Conservation (phyloP, 2,888 invertebrate genomes). For the Kryphioiulus occultus region DNA sequence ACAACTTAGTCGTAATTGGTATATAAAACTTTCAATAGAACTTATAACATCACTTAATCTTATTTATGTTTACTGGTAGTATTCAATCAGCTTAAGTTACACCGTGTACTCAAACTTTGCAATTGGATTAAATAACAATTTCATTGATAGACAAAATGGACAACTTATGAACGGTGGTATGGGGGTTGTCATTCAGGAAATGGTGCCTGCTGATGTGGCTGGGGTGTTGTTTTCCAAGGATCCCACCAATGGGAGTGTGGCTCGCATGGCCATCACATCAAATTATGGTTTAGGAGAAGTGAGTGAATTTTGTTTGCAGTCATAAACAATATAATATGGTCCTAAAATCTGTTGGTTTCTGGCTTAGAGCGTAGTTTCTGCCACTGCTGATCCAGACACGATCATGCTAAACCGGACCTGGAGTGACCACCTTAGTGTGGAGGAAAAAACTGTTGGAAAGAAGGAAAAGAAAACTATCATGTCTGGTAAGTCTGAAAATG, state of each 20-base stretch:
- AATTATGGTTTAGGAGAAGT: slow-evolving; percentile 87
- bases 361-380: slow-evolving; percentile 49
- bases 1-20: no score
- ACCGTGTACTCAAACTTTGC: no score
- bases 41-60: no score
- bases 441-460: slow-evolving; percentile 59
- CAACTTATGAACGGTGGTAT: slow-evolving; percentile 73
- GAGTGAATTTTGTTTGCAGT: no score
- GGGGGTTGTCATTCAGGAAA: slow-evolving; percentile 81
- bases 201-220: slow-evolving; percentile 72
- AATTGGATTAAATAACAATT: background rate
- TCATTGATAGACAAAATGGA: slow-evolving; percentile 72
- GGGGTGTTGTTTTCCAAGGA: slow-evolving; percentile 85
- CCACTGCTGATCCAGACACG: slow-evolving; percentile 49
- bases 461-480: slow-evolving; percentile 67
- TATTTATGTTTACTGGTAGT: no score
- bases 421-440: slow-evolving; percentile 11
- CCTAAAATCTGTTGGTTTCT: background rate
- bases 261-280: slow-evolving; percentile 75
- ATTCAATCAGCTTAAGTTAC: no score
- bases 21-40: no score
- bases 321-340: background rate
- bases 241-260: slow-evolving; percentile 75
- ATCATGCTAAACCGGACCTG: slow-evolving; percentile 13
- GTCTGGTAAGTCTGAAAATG: slow-evolving; percentile 61